Evolutionary conservation across 2,888 invertebrate species (phyloP).

Genomic region (Chaitophorus viminalis): DNA sequence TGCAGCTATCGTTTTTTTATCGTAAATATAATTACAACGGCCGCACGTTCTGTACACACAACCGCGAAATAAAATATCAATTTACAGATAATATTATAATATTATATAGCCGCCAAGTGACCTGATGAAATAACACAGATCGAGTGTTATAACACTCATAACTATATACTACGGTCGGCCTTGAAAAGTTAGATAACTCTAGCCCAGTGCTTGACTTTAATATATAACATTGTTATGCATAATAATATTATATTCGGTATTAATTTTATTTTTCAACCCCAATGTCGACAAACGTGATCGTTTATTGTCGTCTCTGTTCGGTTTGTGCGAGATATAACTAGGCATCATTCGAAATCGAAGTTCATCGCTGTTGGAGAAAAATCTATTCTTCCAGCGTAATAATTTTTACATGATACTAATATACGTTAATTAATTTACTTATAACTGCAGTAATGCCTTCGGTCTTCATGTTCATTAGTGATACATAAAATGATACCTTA

Average conservation of each 20-base stretch:
- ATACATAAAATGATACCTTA: slow-evolving; percentile 8
- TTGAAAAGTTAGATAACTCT: slow-evolving; percentile 15
- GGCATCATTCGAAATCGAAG: too few relatives aligned
- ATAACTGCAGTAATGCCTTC: slow-evolving; percentile 7
- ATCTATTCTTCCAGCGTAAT: neutral
- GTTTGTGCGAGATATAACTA: too few relatives aligned
- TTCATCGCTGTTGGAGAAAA: neutral
- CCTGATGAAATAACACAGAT: slow-evolving; percentile 8
- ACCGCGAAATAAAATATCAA: slow-evolving; percentile 24
- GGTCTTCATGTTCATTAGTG: slow-evolving; percentile 23
- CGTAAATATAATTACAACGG: slow-evolving; percentile 21
- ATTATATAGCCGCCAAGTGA: neutral
- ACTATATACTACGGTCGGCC: neutral
- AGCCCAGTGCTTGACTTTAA: neutral
- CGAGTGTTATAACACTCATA: too few relatives aligned
- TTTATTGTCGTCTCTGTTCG: too few relatives aligned
- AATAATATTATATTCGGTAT: too few relatives aligned
- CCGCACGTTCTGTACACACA: neutral
- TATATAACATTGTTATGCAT: too few relatives aligned
- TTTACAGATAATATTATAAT: slow-evolving; percentile 7
- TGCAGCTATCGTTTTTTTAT: slow-evolving; percentile 14
- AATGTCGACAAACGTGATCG: too few relatives aligned
- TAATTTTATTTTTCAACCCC: too few relatives aligned
- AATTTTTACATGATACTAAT: neutral
- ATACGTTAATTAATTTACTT: neutral